A percentile compares a stretch with the other conserved stretches of the same genome.
Conservation (phyloP, 2,888 invertebrate genomes). For the Tenthredo mesomela region DNA sequence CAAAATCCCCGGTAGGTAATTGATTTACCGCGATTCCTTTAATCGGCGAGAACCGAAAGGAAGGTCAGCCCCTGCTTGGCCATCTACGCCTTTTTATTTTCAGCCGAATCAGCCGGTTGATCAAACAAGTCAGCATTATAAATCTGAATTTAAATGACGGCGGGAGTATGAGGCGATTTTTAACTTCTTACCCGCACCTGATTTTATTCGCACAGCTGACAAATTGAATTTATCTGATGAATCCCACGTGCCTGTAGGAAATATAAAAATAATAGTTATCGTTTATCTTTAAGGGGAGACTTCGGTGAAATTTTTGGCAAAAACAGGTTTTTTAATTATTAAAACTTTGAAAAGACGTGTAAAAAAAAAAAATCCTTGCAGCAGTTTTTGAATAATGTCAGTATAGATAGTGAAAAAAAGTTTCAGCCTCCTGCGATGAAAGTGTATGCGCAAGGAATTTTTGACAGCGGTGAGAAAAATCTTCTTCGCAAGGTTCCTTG, state of each 20-base stretch:
- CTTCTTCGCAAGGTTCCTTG: too few relatives aligned
- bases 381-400: too few relatives aligned
- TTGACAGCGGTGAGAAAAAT: too few relatives aligned
- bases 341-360: too few relatives aligned
- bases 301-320: too few relatives aligned
- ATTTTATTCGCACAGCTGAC: not conserved
- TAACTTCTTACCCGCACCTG: not conserved
- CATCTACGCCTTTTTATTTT: slow-evolving; percentile 23
- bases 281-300: not conserved
- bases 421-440: too few relatives aligned
- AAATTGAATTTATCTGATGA: not conserved
- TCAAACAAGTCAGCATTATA: slow-evolving; percentile 22
- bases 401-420: too few relatives aligned
- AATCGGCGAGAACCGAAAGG: not conserved
- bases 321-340: too few relatives aligned
- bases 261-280: not conserved
- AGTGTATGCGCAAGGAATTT: too few relatives aligned
- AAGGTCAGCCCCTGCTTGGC: not conserved
- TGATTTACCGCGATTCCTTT: slow-evolving; percentile 23
- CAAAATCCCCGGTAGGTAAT: not conserved
- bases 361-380: too few relatives aligned
- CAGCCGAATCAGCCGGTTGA: slow-evolving; percentile 13
- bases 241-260: not conserved
- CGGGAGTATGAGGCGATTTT: not conserved
- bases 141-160: slow-evolving; percentile 23